A percentile compares a stretch with the other conserved stretches of the same genome.
These are phyloP conservation scores for Metalampra italica DNA, from an alignment of 2,888 invertebrate species.

Conservation along the genomic window DNA sequence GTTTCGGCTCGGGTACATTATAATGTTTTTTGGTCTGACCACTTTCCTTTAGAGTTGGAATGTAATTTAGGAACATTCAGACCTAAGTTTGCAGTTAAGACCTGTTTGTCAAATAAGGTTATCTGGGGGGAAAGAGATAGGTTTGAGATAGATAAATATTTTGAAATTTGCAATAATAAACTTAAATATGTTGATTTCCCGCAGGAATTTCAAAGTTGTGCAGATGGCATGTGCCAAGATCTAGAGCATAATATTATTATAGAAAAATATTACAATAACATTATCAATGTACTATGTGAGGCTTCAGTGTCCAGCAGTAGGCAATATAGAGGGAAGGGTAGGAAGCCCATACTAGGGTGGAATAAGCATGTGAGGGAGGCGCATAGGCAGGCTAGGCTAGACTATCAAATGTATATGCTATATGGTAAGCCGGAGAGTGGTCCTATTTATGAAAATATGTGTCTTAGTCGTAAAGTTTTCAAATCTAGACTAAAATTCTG, in stretches of 20 bases:
- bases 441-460: not conserved
- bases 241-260: not conserved
- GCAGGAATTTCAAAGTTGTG: not conserved
- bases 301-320: not conserved
- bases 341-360: not conserved
- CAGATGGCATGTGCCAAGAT: not conserved
- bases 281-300: not conserved
- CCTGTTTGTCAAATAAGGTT: not conserved
- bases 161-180: not conserved
- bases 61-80: not conserved
- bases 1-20: not conserved
- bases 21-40: constrained; percentile 1
- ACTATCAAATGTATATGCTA: not conserved
- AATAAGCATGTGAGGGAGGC: not conserved
- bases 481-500: too few relatives aligned
- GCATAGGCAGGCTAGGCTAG: not conserved
- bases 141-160: not conserved
- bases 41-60: not conserved
- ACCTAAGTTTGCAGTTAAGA: not conserved
- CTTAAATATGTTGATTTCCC: not conserved
- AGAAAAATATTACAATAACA: not conserved
- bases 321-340: not conserved
- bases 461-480: not conserved
- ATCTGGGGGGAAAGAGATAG: not conserved
- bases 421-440: not conserved